Base-by-base conservation (phyloP, 2,888 invertebrate species). In the Linnaemya tessellans region DNA sequence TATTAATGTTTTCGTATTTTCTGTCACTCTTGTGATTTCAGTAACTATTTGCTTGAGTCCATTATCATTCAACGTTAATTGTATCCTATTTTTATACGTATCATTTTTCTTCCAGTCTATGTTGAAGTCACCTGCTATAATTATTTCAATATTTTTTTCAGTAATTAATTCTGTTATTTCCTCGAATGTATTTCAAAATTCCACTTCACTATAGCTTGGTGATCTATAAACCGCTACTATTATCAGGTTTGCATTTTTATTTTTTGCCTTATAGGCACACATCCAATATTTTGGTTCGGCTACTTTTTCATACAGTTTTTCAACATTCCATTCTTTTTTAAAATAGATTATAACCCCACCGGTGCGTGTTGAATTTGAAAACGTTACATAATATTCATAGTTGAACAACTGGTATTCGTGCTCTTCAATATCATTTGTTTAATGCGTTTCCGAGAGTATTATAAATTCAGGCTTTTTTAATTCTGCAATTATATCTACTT, bases 51-150 rank as follows among this genome's bases (percentile, higher is more conserved):
- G 54, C 22, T 54, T 54, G 2, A 54, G 10, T 4, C 22, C 20
- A 22, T 54, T 54, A 22, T 54, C 11, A 22, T 54, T 22, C 11
- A 54, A 11, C 22, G 22, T 10, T 10, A 4, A 9, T 22, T 10
- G 4, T 11, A 56, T 56, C 25, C 13, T 56, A 15, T 11, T 25
- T 25, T 11, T 56, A 25, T 56, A 56, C 30, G 30, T 30, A 13
- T 25, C 11, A 25, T 56, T 13, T 25, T 60, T 60, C 5, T 30
- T 9, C 60, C 18, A 60, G 9, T 35, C 35, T 8, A 60, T 60
- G n/a, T 60, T 60, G 20, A 62, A 62, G 20, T 62, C 62, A 1
- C 62, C 38, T 9, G 38, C 60, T 38, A 60, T 18, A 38, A 60
- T 8, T 10, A 38, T 60, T 10, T 60, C 18, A 60, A 2, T n/a